Conservation (phyloP, 2,888 invertebrate genomes). For the Hedychridium roseum region DNA sequence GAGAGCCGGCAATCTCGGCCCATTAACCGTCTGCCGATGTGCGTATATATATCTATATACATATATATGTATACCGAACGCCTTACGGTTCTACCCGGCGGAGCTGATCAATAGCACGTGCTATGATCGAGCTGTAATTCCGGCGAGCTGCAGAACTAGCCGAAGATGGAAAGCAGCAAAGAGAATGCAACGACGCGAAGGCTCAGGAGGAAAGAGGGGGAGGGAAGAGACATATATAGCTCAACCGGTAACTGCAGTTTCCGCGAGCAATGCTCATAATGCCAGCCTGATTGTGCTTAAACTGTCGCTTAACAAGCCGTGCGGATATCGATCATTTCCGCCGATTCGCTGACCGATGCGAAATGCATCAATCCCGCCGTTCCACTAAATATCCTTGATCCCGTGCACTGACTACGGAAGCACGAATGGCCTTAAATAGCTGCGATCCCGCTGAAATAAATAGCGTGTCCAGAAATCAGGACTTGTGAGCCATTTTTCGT, state of each 20-base stretch:
- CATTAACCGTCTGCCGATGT: constrained; percentile 35
- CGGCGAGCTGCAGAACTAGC: too few species aligned
- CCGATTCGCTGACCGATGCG: too few species aligned
- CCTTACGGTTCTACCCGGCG: too few species aligned
- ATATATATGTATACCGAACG: neutral
- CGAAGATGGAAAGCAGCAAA: too few species aligned
- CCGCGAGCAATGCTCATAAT: constrained; percentile 33
- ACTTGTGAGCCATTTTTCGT: neutral
- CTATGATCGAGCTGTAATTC: constrained; percentile 31
- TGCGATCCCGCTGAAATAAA: neutral
- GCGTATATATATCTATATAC: too few species aligned
- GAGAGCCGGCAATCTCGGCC: constrained; percentile 31
- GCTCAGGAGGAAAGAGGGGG: too few species aligned
- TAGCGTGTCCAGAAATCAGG: too few species aligned
- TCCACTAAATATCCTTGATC: too few species aligned
- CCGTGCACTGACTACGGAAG: too few species aligned
- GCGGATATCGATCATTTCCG: constrained; percentile 33
- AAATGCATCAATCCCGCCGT: too few species aligned
- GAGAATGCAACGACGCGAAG: too few species aligned
- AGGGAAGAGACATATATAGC: too few species aligned
- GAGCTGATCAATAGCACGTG: constrained; percentile 36
- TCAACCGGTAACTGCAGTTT: constrained; percentile 31
- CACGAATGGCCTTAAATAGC: neutral
- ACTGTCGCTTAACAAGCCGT: constrained; percentile 39
- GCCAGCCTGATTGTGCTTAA: constrained; percentile 30